Evolutionary conservation across 2,888 invertebrate species (phyloP), one percentile per base, ranked within the genome.

Genomic region (Drosophila gaucha): DNA sequence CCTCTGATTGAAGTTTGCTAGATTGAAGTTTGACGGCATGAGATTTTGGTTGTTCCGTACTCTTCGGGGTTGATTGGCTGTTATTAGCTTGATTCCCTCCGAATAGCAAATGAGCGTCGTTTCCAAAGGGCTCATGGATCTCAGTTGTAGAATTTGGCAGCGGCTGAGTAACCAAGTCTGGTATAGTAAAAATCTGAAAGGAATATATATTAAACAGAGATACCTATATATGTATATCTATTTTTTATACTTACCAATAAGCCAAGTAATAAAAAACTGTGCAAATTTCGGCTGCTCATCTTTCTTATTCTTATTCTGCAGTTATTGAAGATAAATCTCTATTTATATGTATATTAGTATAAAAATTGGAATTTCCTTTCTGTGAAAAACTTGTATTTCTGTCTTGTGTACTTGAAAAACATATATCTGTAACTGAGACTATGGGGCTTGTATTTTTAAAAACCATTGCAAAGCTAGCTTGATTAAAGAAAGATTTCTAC

Each of bases 271-370:
- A 65, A 18, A 10, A 65, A 14, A 46, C 28, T 1, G 24, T 22
- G 9, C 10, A 28, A 39, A 46, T 46, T 55, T 46, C 9, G 38
- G 6, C 8, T 12, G 5, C 22, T 31, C 65, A 65, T 54, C 14
- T 24, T 24, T 39, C 10, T 46, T 6, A 12, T 20, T 14, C 9
- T 0, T 20, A 10, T 14, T 20, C 10, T n/a, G 10, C 16, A 1
- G 8, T n/a, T 14, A n/a, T 9, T 20, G 22, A 10, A 6, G 9
- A 8, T 6, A 16, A 36, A 49, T 14, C n/a, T 10, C 33, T 24
- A 6, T 24, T 1, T 46, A 14, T 22, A 8, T 24, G 3, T 38
- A 16, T 14, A 2, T 14, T n/a, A 12, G 1, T 24, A 9, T 18
- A 16, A 2, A 16, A 9, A n/a, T 36, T 24, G 1, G 22, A 31